These are phyloP conservation scores for Graptemys geographica DNA, from an alignment of 2,797 vertebrate genomes.

Conservation along the genomic window DNA sequence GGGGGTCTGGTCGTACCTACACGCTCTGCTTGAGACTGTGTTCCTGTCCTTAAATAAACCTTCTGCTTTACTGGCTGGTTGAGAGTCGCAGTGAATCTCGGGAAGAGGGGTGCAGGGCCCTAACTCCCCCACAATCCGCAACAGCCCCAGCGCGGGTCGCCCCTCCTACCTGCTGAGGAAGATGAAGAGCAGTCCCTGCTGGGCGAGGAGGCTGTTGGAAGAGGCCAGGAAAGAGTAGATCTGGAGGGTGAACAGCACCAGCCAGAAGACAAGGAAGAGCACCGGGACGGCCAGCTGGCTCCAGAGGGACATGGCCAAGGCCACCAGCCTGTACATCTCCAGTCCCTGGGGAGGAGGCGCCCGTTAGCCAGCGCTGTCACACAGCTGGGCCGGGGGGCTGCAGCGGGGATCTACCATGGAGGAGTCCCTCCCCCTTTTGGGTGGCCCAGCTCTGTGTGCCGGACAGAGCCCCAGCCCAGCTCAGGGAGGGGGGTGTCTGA, in stretches of 20 bases:
- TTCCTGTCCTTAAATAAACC: too few relatives aligned
- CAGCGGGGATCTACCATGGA: background rate
- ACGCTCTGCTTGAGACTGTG: too few relatives aligned
- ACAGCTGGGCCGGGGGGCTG: too few relatives aligned
- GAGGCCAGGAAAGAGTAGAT: constrained; percentile 78
- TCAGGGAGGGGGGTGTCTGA: background rate
- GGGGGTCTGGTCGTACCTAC: too few relatives aligned
- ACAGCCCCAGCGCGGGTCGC: background rate
- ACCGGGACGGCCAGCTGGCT: constrained; percentile 87
- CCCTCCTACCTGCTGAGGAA: constrained; percentile 86
- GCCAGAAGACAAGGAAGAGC: constrained; percentile 91
- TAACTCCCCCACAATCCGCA: too few relatives aligned
- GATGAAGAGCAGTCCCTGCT: constrained; percentile 86
- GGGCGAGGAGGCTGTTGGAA: constrained; percentile 58
- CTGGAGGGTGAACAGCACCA: constrained; percentile 86
- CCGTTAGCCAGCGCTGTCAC: background rate
- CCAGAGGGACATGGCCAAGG: constrained; percentile 87
- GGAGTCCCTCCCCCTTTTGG: too few relatives aligned
- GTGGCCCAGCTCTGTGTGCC: too few relatives aligned
- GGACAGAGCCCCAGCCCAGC: too few relatives aligned
- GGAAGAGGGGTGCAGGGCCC: too few relatives aligned
- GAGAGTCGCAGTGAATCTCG: too few relatives aligned
- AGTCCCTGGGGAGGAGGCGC: constrained; percentile 75
- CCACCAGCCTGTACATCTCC: constrained; percentile 85
- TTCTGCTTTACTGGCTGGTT: too few relatives aligned